Evolutionary conservation across 2,797 vertebrate species (phyloP), one percentile per base, ranked within the genome.

Genomic region (Catharus ustulatus): DNA sequence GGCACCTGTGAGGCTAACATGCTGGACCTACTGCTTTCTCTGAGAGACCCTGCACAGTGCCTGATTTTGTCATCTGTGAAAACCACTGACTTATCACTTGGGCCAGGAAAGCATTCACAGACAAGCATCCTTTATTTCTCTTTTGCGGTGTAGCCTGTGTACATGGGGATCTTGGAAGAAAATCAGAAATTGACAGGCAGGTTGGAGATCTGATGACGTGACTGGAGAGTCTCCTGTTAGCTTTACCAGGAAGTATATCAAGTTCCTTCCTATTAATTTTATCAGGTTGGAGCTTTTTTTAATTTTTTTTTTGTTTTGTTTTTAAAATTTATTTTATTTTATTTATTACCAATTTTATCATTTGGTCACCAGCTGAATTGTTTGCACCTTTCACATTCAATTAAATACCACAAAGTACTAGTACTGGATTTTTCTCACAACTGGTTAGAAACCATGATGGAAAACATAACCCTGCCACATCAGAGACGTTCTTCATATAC

Each of bases 381-480:
- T 80, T 89, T 73, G 21, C 63, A 93, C 62, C 52, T 86, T 83
- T 89, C 59, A 62, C 43, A 48, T 85, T 51, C 73, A 81, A 34
- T 74, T 87, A 82, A 90, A 84, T 57, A 72, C 29, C 76, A 59
- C 72, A 69, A 90, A 89, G 61, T 58, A 19, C n/a, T 57, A 75
- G 38, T 24, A 46, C 15, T 75, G 67, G 40, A 42, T 72, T 90
- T 93, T 91, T 89, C 90, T 86, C 73, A 78, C 42, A 91, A 87
- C 54, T 29, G 10, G 76, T 52, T 76, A 75, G 81, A 94, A 93
- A 91, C 61, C 66, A 30, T 90, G 89, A 94, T 75, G 85, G 54
- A 91, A 92, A 96, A 95, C 82, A 91, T 48, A 96, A 89, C 82
- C 40, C 74, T 92, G 82, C 67, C 80, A 77, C 89, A 95, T 91